phyloP scores from a whole-genome alignment of 2,113 vertebrate species.

The Aspidoscelis tigris region DNA sequence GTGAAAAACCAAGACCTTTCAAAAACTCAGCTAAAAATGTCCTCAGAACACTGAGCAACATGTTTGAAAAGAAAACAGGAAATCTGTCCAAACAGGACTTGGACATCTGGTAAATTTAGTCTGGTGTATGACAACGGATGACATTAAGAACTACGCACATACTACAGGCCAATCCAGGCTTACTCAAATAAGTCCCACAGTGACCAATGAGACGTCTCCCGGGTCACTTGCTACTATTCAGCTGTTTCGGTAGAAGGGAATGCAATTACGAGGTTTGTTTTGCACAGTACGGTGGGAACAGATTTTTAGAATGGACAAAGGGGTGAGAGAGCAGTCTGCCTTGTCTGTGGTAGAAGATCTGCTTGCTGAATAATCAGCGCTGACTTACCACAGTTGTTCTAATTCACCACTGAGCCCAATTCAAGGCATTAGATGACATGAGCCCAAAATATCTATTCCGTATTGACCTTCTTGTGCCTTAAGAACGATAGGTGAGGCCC shows the following conservation, averaged over 20 bases:
- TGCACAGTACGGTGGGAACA: too few relatives aligned
- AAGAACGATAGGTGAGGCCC: too few relatives aligned
- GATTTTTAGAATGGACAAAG: background rate
- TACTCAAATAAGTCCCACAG: background rate
- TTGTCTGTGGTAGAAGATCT: too few relatives aligned
- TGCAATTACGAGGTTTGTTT: too few relatives aligned
- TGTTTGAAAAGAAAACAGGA: slow-evolving; percentile 33
- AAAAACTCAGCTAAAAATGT: background rate
- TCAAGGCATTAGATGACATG: too few relatives aligned
- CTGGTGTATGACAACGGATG: background rate
- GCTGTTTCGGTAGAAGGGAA: too few relatives aligned
- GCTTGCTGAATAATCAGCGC: too few relatives aligned
- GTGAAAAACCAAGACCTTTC: slow-evolving; percentile 20
- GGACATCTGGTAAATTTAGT: background rate
- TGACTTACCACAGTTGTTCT: too few relatives aligned
- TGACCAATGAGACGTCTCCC: background rate
- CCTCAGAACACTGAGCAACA: slow-evolving; percentile 9
- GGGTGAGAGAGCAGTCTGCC: background rate
- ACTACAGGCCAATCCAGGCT: background rate
- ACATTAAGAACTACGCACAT: background rate
- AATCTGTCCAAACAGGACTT: background rate
- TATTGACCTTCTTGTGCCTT: too few relatives aligned
- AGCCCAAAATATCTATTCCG: too few relatives aligned
- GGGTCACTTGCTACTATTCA: too few relatives aligned
- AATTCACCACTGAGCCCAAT: too few relatives aligned